Evolutionary conservation across 2,888 invertebrate genomes (phyloP), one percentile per base, ranked within the genome.

Genomic region (Xiphydria camelus): DNA sequence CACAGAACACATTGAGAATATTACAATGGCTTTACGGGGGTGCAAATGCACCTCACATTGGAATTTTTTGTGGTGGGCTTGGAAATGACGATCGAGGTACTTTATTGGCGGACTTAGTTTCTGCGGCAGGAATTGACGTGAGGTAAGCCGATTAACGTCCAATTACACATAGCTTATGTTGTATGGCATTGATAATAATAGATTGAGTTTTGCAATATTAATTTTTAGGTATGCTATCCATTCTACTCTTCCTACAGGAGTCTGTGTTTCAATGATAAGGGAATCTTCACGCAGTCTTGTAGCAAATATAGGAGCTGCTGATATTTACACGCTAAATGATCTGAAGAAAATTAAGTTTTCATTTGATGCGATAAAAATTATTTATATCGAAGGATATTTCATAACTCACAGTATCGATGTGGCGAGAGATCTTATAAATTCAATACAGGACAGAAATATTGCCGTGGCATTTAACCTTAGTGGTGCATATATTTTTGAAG

Each of bases 311-410:
- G 77, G 77, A 38, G 77, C 77, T 26, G 75, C 76, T 14, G 59
- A 55, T 48, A 51, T 61, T 37, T 77, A 71, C 51, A 63, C 67
- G 3, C 35, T 73, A 19, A 57, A 68, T 12, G 57, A 68, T 46
- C 26, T 68, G 18, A 62, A 60, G 25, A 54, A 59, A 40, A 47
- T 45, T 29, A 55, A 59, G 34, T 50, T 68, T 14, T 56, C 59
- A 4, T 49, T 73, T 5, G 62, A 68, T 38, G 55, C 51, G 4
- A 51, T 71, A 10, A 66, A 64, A 41, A 64, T 76, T 44, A 63
- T 76, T 47, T 77, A 76, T 43, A 66, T 77, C 4, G 76, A 76
- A 57, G 75, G 74, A 32, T 77, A 68, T 46, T 77, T 76, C 39
- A 49, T 76, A 38, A 70, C 68, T 0, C 75, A 76, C 41, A 75